phyloP scores from a whole-genome alignment of 2,113 vertebrate species.

The Erinaceus europaeus region DNA sequence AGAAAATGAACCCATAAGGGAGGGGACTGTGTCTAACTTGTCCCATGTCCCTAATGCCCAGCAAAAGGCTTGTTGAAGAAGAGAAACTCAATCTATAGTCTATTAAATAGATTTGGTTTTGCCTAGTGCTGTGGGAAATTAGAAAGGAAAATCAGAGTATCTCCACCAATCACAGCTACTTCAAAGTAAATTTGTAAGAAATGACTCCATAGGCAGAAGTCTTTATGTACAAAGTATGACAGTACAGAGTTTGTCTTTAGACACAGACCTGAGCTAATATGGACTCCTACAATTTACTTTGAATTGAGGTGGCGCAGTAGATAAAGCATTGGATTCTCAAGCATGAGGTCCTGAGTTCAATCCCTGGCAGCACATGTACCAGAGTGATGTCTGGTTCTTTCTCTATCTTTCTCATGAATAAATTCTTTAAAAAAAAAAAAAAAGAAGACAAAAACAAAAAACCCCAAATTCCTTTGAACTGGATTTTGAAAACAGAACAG shows the following conservation, averaged over 20 bases:
- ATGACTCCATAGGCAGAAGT: background rate
- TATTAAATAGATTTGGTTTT: background rate
- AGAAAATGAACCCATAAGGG: background rate
- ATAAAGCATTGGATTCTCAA: no score
- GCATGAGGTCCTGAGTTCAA: no score
- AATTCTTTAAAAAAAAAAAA: no score
- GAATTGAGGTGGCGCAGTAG: no score
- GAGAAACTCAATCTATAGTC: background rate
- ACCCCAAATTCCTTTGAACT: background rate
- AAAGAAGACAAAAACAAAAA: no score
- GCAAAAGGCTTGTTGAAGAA: background rate
- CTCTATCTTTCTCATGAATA: no score
- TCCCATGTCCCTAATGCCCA: background rate
- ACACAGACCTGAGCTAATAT: background rate
- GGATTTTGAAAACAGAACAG: conserved; percentile 36
- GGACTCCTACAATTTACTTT: background rate
- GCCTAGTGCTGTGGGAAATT: background rate
- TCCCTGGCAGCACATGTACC: no score
- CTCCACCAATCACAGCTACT: background rate
- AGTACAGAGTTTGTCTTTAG: background rate
- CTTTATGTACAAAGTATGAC: conserved; percentile 15
- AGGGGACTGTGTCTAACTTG: background rate
- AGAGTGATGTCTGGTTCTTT: no score
- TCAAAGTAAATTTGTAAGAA: conserved; percentile 32
- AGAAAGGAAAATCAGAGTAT: background rate